Percentiles rank a stretch among this genome's conserved stretches.
Conservation (phyloP, 2,888 invertebrate species). For the Eupithecia vulgata region DNA sequence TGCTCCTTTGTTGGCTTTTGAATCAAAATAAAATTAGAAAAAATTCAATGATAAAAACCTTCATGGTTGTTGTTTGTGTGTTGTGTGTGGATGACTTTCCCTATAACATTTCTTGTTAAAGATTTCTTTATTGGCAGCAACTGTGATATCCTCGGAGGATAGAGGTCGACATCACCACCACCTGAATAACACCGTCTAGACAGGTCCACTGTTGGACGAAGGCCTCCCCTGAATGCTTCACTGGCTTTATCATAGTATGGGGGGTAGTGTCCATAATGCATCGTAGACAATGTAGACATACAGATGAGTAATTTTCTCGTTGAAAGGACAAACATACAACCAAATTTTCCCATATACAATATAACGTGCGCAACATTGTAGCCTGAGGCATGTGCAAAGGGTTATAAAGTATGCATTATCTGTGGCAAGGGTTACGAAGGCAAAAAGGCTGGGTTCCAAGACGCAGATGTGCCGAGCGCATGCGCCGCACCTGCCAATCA, state of each 20-base stretch:
- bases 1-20: too few species aligned
- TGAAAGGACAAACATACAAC: not conserved
- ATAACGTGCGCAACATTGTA: constrained; percentile 29
- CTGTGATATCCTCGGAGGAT: too few species aligned
- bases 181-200: too few species aligned
- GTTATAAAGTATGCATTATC: constrained; percentile 1
- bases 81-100: too few species aligned
- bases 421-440: constrained; percentile 47
- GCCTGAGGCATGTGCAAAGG: constrained; percentile 45
- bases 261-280: not conserved
- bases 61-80: too few species aligned
- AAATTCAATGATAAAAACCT: too few species aligned
- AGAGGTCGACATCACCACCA: too few species aligned
- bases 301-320: not conserved
- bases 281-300: not conserved
- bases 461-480: constrained; percentile 63
- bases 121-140: too few species aligned
- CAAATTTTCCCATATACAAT: not conserved
- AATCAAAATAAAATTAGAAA: too few species aligned
- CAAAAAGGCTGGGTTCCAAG: constrained; percentile 37
- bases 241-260: not conserved
- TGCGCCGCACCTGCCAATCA: constrained; percentile 79
- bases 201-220: not conserved
- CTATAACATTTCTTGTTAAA: too few species aligned
- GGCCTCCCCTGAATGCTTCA: not conserved